A percentile compares a stretch with the other conserved stretches of the same genome.
Conservation (phyloP, 2,113 vertebrate species). For the Lepisosteus osseus region DNA sequence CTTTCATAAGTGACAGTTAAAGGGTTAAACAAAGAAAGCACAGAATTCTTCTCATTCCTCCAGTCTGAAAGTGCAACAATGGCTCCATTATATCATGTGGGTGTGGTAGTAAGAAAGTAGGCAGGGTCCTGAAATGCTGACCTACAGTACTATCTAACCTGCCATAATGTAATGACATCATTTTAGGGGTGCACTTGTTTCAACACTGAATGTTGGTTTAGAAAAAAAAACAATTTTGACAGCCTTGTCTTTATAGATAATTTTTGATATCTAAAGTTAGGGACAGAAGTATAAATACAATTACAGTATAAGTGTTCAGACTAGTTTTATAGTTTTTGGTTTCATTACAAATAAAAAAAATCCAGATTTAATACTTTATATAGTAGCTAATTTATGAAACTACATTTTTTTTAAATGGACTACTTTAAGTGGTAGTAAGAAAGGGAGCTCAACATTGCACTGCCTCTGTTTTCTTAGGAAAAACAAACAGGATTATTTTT, state of each 20-base stretch:
- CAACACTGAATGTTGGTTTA: constrained; percentile 27
- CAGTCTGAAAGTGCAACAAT: constrained; percentile 28
- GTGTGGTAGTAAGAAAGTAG: constrained; percentile 27
- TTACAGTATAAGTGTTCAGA: too few species aligned
- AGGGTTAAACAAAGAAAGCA: constrained; percentile 7
- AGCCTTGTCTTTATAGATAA: constrained; percentile 37
- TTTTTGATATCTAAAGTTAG: constrained; percentile 18
- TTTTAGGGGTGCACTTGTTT: constrained; percentile 40
- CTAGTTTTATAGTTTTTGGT: too few species aligned
- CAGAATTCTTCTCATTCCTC: constrained; percentile 3
- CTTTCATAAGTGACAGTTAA: neutral
- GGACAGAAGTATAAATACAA: too few species aligned
- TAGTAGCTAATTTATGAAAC: too few species aligned
- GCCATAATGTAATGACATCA: constrained; percentile 35
- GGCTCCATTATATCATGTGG: constrained; percentile 35
- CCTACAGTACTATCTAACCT: constrained; percentile 11
- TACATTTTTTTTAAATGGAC: too few species aligned
- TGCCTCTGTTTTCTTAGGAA: too few species aligned
- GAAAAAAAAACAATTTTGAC: constrained; percentile 2
- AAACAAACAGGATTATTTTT: too few species aligned
- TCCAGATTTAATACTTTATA: too few species aligned
- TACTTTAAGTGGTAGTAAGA: too few species aligned
- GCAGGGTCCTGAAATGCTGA: constrained; percentile 32
- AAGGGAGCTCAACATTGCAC: too few species aligned
- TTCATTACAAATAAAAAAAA: too few species aligned